phyloP scores from a whole-genome alignment of 2,113 vertebrate species.

The Sarotherodon lohbergeri region DNA sequence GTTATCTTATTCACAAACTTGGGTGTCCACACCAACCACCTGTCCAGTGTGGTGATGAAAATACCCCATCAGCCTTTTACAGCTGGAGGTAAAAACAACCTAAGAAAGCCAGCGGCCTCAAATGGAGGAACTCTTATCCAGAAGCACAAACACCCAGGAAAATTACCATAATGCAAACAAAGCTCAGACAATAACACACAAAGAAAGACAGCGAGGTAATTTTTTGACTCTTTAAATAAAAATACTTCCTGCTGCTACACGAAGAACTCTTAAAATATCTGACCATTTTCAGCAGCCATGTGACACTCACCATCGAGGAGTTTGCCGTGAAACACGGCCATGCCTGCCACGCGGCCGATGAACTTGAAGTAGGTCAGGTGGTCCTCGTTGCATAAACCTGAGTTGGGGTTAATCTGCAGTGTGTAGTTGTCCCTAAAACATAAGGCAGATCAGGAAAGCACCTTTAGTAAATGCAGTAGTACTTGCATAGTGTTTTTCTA shows the following conservation, averaged over 20 bases:
- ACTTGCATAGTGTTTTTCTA: neutral
- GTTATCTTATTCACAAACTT: neutral
- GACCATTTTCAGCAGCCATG: neutral
- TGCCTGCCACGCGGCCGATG: slow-evolving; percentile 96
- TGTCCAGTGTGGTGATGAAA: neutral
- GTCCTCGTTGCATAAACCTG: slow-evolving; percentile 96
- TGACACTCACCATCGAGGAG: slow-evolving; percentile 86
- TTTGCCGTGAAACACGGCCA: slow-evolving; percentile 97
- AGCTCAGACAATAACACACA: neutral
- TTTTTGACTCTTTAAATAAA: neutral
- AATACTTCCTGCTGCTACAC: neutral
- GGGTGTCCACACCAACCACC: neutral
- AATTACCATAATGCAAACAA: neutral
- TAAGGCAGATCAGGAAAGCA: neutral
- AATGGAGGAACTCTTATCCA: neutral
- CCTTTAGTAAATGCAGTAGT: neutral
- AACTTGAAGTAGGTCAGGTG: slow-evolving; percentile 98
- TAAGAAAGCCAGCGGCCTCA: neutral
- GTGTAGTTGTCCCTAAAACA: slow-evolving; percentile 93
- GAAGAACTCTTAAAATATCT: neutral
- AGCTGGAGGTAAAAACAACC: neutral
- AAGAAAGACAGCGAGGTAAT: too few species aligned
- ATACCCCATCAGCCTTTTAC: neutral
- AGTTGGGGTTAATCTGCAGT: slow-evolving; percentile 97
- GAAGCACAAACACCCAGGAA: neutral